Base-by-base conservation (phyloP, 2,113 vertebrate genomes). In the Colossoma macropomum region DNA sequence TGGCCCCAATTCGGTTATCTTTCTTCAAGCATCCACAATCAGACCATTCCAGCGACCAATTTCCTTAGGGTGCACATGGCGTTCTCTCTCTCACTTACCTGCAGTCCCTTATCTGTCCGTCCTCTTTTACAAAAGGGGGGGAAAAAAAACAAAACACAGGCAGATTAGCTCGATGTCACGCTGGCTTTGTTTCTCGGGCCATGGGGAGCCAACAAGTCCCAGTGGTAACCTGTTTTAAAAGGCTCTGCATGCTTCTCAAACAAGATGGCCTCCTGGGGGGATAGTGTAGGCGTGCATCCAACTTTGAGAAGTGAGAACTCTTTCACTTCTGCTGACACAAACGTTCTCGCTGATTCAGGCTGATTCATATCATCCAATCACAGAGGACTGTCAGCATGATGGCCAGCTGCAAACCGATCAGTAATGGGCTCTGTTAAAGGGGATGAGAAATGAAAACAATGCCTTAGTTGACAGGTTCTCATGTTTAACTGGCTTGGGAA, bases 121-220 rank as follows among this genome's bases (percentile, higher is more conserved):
- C 25, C 68, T 41, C 19, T 71, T 89, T 86, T 87, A 34, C 74
- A 56, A 17, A 65, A 45, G 48, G 4, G 77, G 75, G 82, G 65
- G 38, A 82, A 60, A 25, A 76, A 89, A 89, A 87, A 73, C 90
- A 77, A 90, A 91, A 91, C 87, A 88, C 92, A 88, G 86, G 78
- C 5, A 83, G 87, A 92, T 89, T 89, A 90, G 83, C 84, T 89
- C 87, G 86, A 85, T 90, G 90, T 89, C 90, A 91, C 23, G 77
- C 89, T 85, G 88, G 90, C 88, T 90, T 92, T 93, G 90, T 92
- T 88, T 87, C 85, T 38, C 72, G 63, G 80, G 91, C 90, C 88
- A 91, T 80, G 34, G 87, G 50, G 27, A 63, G 86, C 88, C 85
- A 92, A 88, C 81, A 71, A 89, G 85, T 86, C 84, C 54, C 76